phyloP scores from a whole-genome alignment of 1,140 invertebrate species.

The Atta cephalotes region DNA sequence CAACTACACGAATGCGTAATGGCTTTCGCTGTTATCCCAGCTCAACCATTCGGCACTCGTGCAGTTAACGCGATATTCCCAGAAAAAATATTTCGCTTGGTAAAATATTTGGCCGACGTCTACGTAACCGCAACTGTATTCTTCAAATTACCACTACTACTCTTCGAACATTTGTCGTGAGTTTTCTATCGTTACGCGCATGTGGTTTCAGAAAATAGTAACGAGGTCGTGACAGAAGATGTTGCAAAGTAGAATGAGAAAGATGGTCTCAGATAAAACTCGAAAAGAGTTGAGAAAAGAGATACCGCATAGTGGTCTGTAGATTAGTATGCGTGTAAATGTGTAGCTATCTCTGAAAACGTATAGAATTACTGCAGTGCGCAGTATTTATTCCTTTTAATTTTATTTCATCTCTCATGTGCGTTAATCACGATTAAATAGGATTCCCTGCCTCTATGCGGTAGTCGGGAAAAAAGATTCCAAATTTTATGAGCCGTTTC shows the following conservation, averaged over 20 bases:
- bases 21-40: constrained; percentile 37
- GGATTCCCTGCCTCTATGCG: background rate
- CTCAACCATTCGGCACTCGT: constrained; percentile 13
- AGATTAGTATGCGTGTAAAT: background rate
- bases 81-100: constrained; percentile 59
- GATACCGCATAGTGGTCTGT: constrained; percentile 6
- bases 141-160: background rate
- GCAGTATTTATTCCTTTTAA: constrained; percentile 71
- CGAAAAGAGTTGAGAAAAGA: constrained; percentile 49
- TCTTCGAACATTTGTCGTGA: background rate
- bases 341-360: constrained; percentile 62
- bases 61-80: constrained; percentile 34
- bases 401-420: constrained; percentile 66
- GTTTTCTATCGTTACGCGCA: constrained; percentile 53
- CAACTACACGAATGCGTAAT: constrained; percentile 43
- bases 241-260: constrained; percentile 7
- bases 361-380: constrained; percentile 68
- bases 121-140: background rate
- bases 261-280: constrained; percentile 23
- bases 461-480: constrained; percentile 7
- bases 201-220: constrained; percentile 20
- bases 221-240: constrained; percentile 10
- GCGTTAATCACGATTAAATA: constrained; percentile 71
- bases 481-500: constrained; percentile 39
- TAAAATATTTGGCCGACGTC: constrained; percentile 13